phyloP scores from a whole-genome alignment of 1,140 invertebrate species.

The Hypothenemus hampei region DNA sequence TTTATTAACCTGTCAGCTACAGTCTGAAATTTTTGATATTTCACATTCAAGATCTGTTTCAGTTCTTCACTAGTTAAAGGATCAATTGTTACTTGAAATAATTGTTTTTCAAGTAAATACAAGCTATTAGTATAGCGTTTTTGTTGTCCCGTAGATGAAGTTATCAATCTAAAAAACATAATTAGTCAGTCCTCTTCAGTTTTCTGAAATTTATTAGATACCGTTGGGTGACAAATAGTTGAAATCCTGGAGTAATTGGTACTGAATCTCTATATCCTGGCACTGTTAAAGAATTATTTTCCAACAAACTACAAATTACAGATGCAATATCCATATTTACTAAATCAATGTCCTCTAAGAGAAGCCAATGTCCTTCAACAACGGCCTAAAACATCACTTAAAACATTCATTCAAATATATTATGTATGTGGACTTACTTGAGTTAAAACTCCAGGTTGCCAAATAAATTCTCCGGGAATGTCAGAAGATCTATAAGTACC shows the following conservation, averaged over 20 bases:
- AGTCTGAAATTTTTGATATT: slow-evolving; percentile 69
- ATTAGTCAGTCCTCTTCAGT: background rate
- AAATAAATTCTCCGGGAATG: slow-evolving; percentile 94
- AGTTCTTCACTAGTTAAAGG: slow-evolving; percentile 71
- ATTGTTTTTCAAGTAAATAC: slow-evolving; percentile 73
- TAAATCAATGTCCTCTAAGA: slow-evolving; percentile 94
- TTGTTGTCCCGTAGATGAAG: slow-evolving; percentile 53
- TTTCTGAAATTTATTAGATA: slow-evolving; percentile 42
- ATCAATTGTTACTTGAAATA: slow-evolving; percentile 76
- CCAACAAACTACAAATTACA: slow-evolving; percentile 77
- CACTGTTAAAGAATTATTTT: slow-evolving; percentile 75
- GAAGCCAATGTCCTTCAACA: slow-evolving; percentile 81
- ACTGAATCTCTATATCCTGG: slow-evolving; percentile 82
- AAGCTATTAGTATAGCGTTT: slow-evolving; percentile 60
- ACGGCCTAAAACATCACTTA: slow-evolving; percentile 63
- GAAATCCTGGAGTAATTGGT: slow-evolving; percentile 75
- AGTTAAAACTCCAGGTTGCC: slow-evolving; percentile 88
- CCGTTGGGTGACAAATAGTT: slow-evolving; percentile 87
- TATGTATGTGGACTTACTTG: slow-evolving; percentile 53
- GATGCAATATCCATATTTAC: slow-evolving; percentile 90
- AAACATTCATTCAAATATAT: slow-evolving; percentile 3
- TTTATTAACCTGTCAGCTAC: slow-evolving; percentile 74
- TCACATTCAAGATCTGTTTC: slow-evolving; percentile 57
- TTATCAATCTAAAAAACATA: slow-evolving; percentile 50
- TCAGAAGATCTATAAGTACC: slow-evolving; percentile 96